A percentile compares a stretch with the other conserved stretches of the same genome.
Conservation (phyloP, 2,113 vertebrate genomes). For the Eurypyga helias region DNA sequence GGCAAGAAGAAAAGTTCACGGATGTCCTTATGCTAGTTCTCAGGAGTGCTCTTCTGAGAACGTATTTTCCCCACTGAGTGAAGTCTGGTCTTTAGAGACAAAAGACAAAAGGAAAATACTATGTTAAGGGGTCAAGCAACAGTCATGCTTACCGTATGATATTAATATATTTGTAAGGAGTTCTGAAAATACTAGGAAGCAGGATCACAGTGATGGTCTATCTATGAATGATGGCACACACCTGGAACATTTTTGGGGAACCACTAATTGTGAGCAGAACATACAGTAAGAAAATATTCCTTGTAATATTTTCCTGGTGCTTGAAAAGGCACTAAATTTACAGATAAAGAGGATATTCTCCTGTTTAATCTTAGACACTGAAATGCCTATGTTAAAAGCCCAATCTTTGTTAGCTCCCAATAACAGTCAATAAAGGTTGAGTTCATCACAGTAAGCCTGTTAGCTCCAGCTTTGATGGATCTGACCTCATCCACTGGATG, state of each 20-base stretch:
- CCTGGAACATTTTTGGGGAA: neutral
- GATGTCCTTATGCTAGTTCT: neutral
- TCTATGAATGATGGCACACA: neutral
- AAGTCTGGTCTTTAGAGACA: neutral
- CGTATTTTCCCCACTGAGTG: neutral
- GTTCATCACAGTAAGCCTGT: neutral
- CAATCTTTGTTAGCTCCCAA: neutral
- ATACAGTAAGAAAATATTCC: neutral
- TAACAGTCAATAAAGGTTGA: neutral
- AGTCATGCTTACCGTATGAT: neutral
- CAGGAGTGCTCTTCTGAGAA: neutral
- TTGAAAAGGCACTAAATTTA: neutral
- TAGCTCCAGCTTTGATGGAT: neutral
- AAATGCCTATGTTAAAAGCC: rapidly evolving
- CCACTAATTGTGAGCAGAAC: neutral
- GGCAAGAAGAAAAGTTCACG: neutral
- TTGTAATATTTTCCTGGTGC: neutral
- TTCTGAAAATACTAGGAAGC: neutral
- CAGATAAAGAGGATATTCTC: neutral
- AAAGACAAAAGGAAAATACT: neutral
- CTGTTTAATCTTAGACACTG: neutral
- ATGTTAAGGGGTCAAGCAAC: neutral
- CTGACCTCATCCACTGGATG: neutral
- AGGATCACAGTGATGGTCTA: neutral
- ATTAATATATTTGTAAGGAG: neutral